These are phyloP conservation scores for Pelecanoides urinatrix DNA, from an alignment of 2,113 vertebrate species.

Conservation along the genomic window DNA sequence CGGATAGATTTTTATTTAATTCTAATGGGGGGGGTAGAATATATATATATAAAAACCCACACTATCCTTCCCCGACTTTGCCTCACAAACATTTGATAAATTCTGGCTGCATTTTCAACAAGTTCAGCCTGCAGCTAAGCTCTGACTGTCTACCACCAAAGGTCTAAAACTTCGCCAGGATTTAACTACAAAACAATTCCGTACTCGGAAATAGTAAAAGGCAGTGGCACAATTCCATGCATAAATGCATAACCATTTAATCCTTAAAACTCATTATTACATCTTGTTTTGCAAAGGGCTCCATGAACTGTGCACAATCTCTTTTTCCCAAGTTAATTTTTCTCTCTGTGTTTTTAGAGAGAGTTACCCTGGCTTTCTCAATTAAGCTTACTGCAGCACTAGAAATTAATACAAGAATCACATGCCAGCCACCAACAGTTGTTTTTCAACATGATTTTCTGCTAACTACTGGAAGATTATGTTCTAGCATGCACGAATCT, in stretches of 20 bases:
- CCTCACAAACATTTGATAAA: neutral
- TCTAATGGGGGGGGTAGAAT: too few species aligned
- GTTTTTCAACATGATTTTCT: neutral
- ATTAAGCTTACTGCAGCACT: neutral
- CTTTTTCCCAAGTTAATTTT: neutral
- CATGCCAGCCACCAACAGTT: neutral
- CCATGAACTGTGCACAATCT: neutral
- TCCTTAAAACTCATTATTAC: neutral
- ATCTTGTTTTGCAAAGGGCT: neutral
- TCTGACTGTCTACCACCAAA: neutral
- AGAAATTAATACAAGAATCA: neutral
- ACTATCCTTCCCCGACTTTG: neutral
- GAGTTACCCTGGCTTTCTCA: neutral
- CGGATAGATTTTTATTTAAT: neutral
- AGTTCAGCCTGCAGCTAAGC: neutral
- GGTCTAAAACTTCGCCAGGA: neutral
- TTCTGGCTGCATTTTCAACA: neutral
- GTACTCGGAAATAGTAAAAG: neutral
- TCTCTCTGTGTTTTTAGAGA: neutral
- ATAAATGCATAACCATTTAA: neutral
- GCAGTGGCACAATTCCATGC: neutral
- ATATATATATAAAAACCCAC: neutral
- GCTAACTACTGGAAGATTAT: neutral
- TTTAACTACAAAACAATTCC: neutral
- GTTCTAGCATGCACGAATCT: neutral